phyloP scores from a whole-genome alignment of 2,113 vertebrate species.

The Bufo gargarizans region DNA sequence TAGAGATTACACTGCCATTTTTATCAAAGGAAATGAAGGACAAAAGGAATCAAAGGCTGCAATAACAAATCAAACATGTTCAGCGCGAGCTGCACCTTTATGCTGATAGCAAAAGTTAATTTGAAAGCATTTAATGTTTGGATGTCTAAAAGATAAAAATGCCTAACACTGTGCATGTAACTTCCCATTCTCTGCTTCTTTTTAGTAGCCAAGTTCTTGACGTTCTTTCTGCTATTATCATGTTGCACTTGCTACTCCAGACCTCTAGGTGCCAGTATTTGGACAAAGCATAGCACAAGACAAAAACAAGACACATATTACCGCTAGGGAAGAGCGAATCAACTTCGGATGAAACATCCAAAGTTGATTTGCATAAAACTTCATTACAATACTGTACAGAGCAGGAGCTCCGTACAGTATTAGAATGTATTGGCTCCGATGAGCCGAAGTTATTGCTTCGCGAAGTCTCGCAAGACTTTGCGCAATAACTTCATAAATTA shows the following conservation, averaged over 20 bases:
- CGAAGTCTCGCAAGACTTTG: too few species aligned
- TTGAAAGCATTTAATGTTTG: not conserved
- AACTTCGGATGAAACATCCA: too few species aligned
- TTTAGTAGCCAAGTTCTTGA: not conserved
- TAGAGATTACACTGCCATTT: not conserved
- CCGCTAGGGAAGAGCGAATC: too few species aligned
- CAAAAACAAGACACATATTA: too few species aligned
- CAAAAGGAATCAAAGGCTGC: slow-evolving; percentile 16
- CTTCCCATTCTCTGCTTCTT: not conserved
- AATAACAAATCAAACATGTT: slow-evolving; percentile 23
- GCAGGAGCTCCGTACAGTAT: too few species aligned
- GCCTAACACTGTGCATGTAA: not conserved
- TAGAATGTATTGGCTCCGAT: too few species aligned
- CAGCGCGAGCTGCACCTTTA: not conserved
- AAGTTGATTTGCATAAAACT: too few species aligned
- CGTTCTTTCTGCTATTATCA: not conserved
- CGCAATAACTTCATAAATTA: too few species aligned
- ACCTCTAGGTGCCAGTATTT: not conserved
- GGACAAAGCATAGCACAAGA: not conserved
- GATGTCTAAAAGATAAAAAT: slow-evolving; percentile 1
- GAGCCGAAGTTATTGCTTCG: too few species aligned
- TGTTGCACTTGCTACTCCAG: not conserved
- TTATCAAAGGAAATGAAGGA: slow-evolving; percentile 22
- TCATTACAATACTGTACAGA: too few species aligned
- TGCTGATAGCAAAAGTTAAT: not conserved